Evolutionary conservation across 1,140 invertebrate genomes (phyloP), one percentile per base, ranked within the genome.

Genomic region (Orchestia grillus): DNA sequence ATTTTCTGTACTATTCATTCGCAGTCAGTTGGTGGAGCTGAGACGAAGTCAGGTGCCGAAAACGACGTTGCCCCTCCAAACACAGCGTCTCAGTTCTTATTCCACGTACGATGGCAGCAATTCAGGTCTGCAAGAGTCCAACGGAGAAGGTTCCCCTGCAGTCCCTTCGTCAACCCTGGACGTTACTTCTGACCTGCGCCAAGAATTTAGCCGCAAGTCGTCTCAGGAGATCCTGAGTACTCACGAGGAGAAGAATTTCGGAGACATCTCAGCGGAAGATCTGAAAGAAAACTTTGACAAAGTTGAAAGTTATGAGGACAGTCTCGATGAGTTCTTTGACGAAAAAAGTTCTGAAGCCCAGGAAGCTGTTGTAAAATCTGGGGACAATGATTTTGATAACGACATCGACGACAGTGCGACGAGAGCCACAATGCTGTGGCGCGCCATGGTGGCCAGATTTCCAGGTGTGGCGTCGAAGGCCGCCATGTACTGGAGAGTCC

Each of bases 401-500:
- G 88, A 42, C 96, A 41, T 44, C 57, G 96, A 96, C 95, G 77
- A 91, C 95, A 96, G 96, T 53, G 96, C 96, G 36, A 97, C 96
- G n/a, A 90, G 96, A 36, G 96, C 96, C 41, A 96, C 96, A 47
- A 96, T 97, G 96, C 96, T 96, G 96, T 97, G 96, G 96, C 62
- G 96, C 15, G 95, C 96, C 44, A 97, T 97, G 96, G 96, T 96
- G n/a, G 96, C 90, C n/a, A 77, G 62, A 8, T 87, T 96, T 41
- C 96, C 96, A 6, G 88, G 62, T 41, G 95, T 96, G 53, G 96
- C 96, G 41, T 96, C 96, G 16, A 43, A 96, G 62, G 96, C 96
- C 15, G 96, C 96, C n/a, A 97, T 97, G 96, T 97, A 96, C 96
- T 97, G 96, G 96, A 45, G 96, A 62, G 42, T 96, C n/a, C 44